Conservation (phyloP, 2,113 vertebrate genomes). For the Ptyas mucosa region DNA sequence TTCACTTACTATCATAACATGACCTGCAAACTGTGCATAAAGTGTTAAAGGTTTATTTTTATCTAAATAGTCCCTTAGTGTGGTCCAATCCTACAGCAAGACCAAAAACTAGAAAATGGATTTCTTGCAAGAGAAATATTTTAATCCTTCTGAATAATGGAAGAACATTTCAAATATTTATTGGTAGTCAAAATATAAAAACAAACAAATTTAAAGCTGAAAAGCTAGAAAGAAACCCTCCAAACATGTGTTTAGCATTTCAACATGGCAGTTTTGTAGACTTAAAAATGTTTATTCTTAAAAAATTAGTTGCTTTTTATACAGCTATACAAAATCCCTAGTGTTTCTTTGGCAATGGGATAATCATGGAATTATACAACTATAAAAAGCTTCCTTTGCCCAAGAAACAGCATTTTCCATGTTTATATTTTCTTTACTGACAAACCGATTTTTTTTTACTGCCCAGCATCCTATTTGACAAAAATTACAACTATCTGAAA, state of each 20-base stretch:
- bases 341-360: conserved; percentile 85
- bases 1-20: conserved; percentile 63
- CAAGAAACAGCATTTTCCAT: conserved; percentile 81
- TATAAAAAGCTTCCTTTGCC: conserved; percentile 81
- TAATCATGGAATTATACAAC: conserved; percentile 82
- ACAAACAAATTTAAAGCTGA: conserved; percentile 63
- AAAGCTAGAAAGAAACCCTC: conserved; percentile 63
- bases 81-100: conserved; percentile 69
- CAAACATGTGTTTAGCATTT: conserved; percentile 66
- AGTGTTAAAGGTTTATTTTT: conserved; percentile 52
- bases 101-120: conserved; percentile 67
- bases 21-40: conserved; percentile 66
- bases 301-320: conserved; percentile 84
- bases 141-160: conserved; percentile 59
- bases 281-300: conserved; percentile 82
- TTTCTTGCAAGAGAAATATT: conserved; percentile 51
- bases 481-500: conserved; percentile 74
- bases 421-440: conserved; percentile 71
- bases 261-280: conserved; percentile 72
- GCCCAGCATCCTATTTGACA: conserved; percentile 74
- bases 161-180: conserved; percentile 71
- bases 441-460: conserved; percentile 70
- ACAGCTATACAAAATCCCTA: conserved; percentile 81
- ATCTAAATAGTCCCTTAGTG: conserved; percentile 66
- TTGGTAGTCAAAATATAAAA: conserved; percentile 66